phyloP scores from a whole-genome alignment of 1,140 invertebrate genomes.

The Hormaphis cornu region DNA sequence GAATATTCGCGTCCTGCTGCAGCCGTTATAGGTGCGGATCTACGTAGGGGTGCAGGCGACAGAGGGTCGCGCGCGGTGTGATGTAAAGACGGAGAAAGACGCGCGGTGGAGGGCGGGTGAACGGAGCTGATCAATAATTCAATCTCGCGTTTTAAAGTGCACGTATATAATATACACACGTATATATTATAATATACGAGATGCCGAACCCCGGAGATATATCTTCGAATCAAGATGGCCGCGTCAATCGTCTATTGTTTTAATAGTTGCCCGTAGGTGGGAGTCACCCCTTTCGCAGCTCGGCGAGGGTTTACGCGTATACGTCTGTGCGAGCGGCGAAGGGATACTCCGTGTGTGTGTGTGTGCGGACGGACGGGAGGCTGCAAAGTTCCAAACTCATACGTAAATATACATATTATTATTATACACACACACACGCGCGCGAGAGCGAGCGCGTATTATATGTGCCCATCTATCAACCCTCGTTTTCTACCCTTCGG shows the following conservation, averaged over 20 bases:
- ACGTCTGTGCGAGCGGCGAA: neutral
- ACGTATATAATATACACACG: neutral
- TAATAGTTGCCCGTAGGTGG: slow-evolving; percentile 33
- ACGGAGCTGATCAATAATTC: slow-evolving; percentile 29
- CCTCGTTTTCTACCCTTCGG: slow-evolving; percentile 32
- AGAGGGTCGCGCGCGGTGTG: neutral
- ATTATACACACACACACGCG: neutral
- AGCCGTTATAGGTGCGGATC: too few species aligned
- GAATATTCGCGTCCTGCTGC: too few species aligned
- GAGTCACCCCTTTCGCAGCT: slow-evolving; percentile 11
- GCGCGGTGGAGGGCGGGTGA: neutral
- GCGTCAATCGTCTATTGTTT: slow-evolving; percentile 35
- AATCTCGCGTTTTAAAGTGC: slow-evolving; percentile 27
- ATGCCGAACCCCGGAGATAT: slow-evolving; percentile 33
- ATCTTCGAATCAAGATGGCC: slow-evolving; percentile 35
- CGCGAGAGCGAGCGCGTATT: neutral
- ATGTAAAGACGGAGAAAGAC: neutral
- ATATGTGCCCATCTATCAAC: slow-evolving; percentile 32
- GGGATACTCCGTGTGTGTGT: neutral
- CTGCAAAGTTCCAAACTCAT: slow-evolving; percentile 19
- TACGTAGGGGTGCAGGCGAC: neutral
- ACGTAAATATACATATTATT: neutral
- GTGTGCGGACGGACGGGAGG: neutral
- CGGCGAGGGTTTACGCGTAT: too few species aligned
- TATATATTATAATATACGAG: neutral